Conservation (phyloP, 2,113 vertebrate species). For the Dromaius novaehollandiae region DNA sequence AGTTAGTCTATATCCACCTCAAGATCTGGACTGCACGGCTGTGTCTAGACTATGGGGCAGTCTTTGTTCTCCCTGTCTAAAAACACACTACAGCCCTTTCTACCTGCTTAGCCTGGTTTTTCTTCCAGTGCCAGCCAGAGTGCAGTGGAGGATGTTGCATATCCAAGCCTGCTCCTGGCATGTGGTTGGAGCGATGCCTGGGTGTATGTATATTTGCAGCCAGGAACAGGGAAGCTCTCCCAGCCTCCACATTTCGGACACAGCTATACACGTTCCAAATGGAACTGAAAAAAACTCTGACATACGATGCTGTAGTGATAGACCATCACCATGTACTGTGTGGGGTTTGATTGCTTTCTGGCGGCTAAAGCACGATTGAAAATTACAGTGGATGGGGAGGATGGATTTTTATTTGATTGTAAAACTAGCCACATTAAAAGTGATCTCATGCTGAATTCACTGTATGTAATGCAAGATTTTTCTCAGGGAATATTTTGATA, state of each 20-base stretch:
- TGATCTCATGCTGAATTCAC: neutral
- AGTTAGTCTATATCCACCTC: neutral
- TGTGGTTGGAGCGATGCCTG: neutral
- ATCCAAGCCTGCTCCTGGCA: neutral
- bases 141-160: neutral
- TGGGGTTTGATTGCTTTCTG: neutral
- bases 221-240: neutral
- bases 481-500: neutral
- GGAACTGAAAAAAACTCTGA: neutral
- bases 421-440: neutral
- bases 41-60: neutral
- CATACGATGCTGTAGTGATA: neutral
- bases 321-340: neutral
- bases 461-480: neutral
- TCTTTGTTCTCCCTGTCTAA: neutral
- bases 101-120: neutral
- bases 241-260: neutral
- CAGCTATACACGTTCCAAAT: neutral
- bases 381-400: neutral
- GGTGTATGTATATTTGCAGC: neutral
- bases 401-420: neutral
- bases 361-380: neutral
- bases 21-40: neutral
- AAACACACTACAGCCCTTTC: neutral
- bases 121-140: neutral